These are phyloP conservation scores for Diabrotica balteata DNA, from an alignment of 2,888 invertebrate species.

Conservation along the genomic window DNA sequence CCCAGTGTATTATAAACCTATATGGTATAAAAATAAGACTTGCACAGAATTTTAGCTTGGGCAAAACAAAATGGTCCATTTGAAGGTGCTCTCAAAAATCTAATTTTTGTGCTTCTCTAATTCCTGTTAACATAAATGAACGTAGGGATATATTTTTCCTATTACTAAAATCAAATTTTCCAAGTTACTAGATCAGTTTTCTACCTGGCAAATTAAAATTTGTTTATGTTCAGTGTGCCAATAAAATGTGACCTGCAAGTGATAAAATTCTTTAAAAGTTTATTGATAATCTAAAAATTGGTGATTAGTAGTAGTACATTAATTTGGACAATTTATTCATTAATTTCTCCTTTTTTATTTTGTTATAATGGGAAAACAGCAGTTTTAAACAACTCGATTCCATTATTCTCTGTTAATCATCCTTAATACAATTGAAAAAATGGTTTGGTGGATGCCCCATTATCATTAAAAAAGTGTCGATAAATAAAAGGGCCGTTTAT, in stretches of 20 bases:
- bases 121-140: constrained; percentile 1
- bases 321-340: too few relatives aligned
- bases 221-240: background rate
- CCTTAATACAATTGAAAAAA: too few relatives aligned
- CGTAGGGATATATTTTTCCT: background rate
- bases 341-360: too few relatives aligned
- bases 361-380: too few relatives aligned
- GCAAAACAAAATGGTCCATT: constrained; percentile 25
- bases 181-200: constrained; percentile 14
- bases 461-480: too few relatives aligned
- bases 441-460: too few relatives aligned
- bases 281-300: too few relatives aligned
- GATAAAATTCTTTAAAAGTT: too few relatives aligned
- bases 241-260: background rate
- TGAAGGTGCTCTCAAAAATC: constrained; percentile 23
- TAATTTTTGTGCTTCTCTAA: constrained; percentile 11
- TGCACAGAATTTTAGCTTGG: constrained; percentile 25
- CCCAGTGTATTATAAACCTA: constrained; percentile 21
- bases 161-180: constrained; percentile 7
- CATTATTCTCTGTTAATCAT: too few relatives aligned
- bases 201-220: constrained; percentile 5
- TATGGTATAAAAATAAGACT: constrained; percentile 16
- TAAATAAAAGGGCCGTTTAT: too few relatives aligned
- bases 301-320: too few relatives aligned
- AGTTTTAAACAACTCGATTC: too few relatives aligned